Evolutionary conservation across 2,797 vertebrate species (phyloP).

Genomic region (Jordanella pulchra): DNA sequence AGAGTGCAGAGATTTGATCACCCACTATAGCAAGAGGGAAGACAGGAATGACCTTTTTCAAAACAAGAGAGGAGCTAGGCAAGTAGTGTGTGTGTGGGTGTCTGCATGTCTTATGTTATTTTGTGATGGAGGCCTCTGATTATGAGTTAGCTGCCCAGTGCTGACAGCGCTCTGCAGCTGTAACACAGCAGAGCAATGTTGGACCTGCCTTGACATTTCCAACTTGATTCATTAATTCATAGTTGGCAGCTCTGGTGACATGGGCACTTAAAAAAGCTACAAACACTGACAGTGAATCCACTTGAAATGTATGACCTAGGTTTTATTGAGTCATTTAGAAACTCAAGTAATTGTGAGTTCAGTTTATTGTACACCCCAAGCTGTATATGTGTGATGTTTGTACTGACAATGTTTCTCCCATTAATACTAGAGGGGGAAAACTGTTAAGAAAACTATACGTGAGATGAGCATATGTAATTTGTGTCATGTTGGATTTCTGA

Average conservation of each 20-base stretch:
- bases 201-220: conserved; percentile 76
- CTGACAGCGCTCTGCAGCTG: conserved; percentile 65
- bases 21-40: conserved; percentile 48
- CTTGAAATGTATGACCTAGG: conserved; percentile 44
- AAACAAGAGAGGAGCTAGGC: conserved; percentile 60
- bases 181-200: conserved; percentile 61
- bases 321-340: conserved; percentile 45
- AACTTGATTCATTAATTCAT: conserved; percentile 74
- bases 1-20: conserved; percentile 53
- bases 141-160: conserved; percentile 66
- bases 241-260: conserved; percentile 61
- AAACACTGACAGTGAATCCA: conserved; percentile 32
- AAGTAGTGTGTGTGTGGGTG: conserved; percentile 19
- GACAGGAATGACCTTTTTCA: conserved; percentile 75
- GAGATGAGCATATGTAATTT: conserved; percentile 38
- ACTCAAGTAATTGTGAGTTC: conserved; percentile 18
- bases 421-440: conserved; percentile 46
- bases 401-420: conserved; percentile 20
- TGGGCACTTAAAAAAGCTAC: conserved; percentile 50
- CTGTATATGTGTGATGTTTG: conserved; percentile 15
- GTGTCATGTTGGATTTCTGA: conserved; percentile 5
- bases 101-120: conserved; percentile 42
- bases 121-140: conserved; percentile 57
- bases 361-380: conserved; percentile 23
- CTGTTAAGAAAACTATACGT: conserved; percentile 55